These are phyloP conservation scores for Austrofundulus limnaeus DNA, from an alignment of 2,113 vertebrate genomes.

Conservation along the genomic window DNA sequence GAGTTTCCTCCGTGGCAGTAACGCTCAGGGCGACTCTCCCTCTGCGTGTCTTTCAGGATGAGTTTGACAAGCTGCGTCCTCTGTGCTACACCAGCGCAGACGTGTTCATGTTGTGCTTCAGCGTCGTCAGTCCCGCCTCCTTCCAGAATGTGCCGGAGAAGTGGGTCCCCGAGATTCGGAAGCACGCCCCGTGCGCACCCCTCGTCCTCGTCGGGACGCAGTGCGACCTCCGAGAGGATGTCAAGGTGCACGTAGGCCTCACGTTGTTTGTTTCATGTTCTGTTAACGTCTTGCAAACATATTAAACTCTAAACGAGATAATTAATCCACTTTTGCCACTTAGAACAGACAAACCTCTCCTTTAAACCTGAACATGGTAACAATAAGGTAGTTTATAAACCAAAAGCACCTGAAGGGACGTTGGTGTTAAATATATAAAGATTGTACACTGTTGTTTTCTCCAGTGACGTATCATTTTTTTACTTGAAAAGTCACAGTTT, in stretches of 20 bases:
- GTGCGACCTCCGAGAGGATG: constrained; percentile 91
- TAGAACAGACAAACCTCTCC: too few relatives aligned
- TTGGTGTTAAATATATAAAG: too few relatives aligned
- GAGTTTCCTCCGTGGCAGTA: background rate
- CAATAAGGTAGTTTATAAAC: too few relatives aligned
- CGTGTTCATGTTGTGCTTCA: constrained; percentile 95
- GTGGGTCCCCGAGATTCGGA: constrained; percentile 91
- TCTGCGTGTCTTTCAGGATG: constrained; percentile 80
- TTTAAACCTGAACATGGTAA: too few relatives aligned
- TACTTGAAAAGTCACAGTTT: too few relatives aligned
- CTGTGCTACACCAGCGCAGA: constrained; percentile 94
- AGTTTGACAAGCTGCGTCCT: constrained; percentile 94
- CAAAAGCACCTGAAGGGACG: too few relatives aligned
- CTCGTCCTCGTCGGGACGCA: constrained; percentile 93
- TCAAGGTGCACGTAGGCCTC: constrained; percentile 74
- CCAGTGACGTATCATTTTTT: too few relatives aligned
- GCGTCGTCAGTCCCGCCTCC: constrained; percentile 91
- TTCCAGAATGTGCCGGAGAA: constrained; percentile 95
- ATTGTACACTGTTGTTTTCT: too few relatives aligned
- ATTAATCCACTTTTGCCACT: background rate
- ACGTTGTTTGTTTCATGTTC: background rate
- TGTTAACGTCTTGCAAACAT: background rate
- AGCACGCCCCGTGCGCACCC: constrained; percentile 87
- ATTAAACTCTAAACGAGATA: background rate
- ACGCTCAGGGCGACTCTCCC: background rate